A percentile compares a stretch with the other conserved stretches of the same genome.
Conservation (phyloP, 2,888 invertebrate species). For the Chrysolina haemoptera region DNA sequence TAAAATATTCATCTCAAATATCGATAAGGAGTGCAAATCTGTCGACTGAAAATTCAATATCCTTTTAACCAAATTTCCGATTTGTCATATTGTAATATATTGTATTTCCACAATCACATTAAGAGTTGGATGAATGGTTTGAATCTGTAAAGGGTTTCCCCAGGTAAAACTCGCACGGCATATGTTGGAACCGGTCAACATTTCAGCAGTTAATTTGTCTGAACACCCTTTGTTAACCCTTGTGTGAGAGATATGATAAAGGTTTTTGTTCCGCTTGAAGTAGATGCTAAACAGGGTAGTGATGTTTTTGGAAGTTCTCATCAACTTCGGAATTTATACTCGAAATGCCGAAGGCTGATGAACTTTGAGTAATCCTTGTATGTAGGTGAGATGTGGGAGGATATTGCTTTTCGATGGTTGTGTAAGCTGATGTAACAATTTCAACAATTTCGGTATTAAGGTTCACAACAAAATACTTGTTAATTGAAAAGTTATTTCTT, state of each 20-base stretch:
- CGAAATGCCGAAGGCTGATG: not conserved
- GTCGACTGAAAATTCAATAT: no score
- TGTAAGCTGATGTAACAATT: no score
- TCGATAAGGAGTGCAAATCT: no score
- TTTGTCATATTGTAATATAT: not conserved
- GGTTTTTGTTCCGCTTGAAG: conserved; percentile 33
- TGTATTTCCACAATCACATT: not conserved
- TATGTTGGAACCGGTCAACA: conserved; percentile 12
- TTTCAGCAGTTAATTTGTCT: conserved; percentile 32
- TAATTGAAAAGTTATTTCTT: no score
- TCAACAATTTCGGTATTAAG: no score
- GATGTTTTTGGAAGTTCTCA: conserved; percentile 31
- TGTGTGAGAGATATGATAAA: conserved; percentile 26
- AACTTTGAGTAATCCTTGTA: not conserved
- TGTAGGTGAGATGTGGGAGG: not conserved
- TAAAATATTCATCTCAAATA: no score
- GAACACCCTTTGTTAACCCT: conserved; percentile 28
- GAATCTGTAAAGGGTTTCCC: not conserved
- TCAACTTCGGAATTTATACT: conserved; percentile 25
- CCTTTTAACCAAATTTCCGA: not conserved
- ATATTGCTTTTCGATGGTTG: no score
- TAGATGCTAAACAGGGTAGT: conserved; percentile 34
- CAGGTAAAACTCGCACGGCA: conserved; percentile 5
- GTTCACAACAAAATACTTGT: no score
- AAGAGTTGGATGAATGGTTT: not conserved